Percentiles rank a stretch among this genome's conserved stretches.
These are phyloP conservation scores for Thalassarche chlororhynchos DNA, from an alignment of 2,113 vertebrate species.

Conservation along the genomic window DNA sequence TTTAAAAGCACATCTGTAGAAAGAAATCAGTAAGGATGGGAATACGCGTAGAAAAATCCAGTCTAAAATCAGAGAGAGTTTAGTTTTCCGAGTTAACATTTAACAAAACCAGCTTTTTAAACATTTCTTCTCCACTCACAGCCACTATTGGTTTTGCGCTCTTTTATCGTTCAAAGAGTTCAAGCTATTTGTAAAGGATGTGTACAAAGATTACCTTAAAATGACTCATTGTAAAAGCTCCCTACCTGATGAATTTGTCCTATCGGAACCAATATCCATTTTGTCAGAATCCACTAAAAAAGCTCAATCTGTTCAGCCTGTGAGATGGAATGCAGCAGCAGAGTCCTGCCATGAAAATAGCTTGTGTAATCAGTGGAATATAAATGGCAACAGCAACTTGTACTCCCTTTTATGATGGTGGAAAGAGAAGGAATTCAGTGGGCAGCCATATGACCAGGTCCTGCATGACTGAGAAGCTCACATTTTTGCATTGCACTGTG, in stretches of 20 bases:
- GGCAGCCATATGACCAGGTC: slow-evolving; percentile 38
- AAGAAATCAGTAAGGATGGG: background rate
- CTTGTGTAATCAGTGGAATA: slow-evolving; percentile 73
- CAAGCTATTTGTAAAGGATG: slow-evolving; percentile 27
- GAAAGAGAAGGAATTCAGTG: slow-evolving; percentile 51
- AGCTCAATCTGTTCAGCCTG: slow-evolving; percentile 25
- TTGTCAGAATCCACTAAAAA: slow-evolving; percentile 47
- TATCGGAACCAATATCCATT: slow-evolving; percentile 10
- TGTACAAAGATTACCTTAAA: slow-evolving; percentile 49
- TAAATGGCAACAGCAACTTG: slow-evolving; percentile 64
- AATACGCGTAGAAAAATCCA: slow-evolving; percentile 2
- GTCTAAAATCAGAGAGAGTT: slow-evolving; percentile 43
- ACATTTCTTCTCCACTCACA: background rate
- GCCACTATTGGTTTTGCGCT: slow-evolving; percentile 25
- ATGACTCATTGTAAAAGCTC: slow-evolving; percentile 24
- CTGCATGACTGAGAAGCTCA: slow-evolving; percentile 65
- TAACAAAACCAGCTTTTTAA: slow-evolving; percentile 21
- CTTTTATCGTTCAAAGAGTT: slow-evolving; percentile 27
- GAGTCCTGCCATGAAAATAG: slow-evolving; percentile 75
- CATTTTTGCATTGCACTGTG: slow-evolving; percentile 40
- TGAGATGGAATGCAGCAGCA: slow-evolving; percentile 51
- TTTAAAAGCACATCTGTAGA: slow-evolving; percentile 14
- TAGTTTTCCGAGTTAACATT: slow-evolving; percentile 23
- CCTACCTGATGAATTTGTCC: slow-evolving; percentile 43
- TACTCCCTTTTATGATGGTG: slow-evolving; percentile 69